Evolutionary conservation across 1,140 invertebrate species (phyloP).

Genomic region (Drosophila mauritiana): DNA sequence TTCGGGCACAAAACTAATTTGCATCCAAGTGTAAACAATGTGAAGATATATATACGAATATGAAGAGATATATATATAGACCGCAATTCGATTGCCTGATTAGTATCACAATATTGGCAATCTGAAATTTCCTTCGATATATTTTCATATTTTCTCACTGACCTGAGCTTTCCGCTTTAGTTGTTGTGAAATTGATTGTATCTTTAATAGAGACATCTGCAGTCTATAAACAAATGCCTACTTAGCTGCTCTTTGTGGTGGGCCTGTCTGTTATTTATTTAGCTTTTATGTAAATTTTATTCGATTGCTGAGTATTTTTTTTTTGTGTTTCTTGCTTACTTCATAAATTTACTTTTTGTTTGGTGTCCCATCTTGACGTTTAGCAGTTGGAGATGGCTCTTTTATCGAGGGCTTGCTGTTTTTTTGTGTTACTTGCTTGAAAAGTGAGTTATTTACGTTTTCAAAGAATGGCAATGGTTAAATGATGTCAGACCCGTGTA

Average conservation of each 20-base stretch:
- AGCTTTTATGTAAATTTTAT: conserved; percentile 58
- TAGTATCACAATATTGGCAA: conserved; percentile 12
- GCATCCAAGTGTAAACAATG: conserved; percentile 56
- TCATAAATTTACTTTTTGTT: conserved; percentile 55
- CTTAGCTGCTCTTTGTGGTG: conserved; percentile 23
- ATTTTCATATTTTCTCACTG: background rate
- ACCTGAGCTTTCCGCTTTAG: background rate
- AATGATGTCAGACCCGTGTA: conserved; percentile 53
- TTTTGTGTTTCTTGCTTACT: conserved; percentile 26
- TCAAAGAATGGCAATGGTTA: conserved; percentile 11
- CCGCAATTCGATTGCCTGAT: conserved; percentile 10
- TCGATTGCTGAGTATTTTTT: conserved; percentile 26
- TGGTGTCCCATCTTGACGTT: conserved; percentile 62
- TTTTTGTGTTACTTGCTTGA: conserved; percentile 15
- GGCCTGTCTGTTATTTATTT: conserved; percentile 48
- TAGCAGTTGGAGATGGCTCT: conserved; percentile 63
- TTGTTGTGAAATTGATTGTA: conserved; percentile 24
- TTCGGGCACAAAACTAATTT: conserved; percentile 55
- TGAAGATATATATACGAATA: conserved; percentile 6
- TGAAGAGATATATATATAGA: conserved; percentile 1
- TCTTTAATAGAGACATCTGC: conserved; percentile 38
- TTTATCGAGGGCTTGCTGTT: conserved; percentile 42
- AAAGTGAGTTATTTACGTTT: conserved; percentile 60
- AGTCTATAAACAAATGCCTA: conserved; percentile 34
- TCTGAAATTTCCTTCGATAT: background rate